Base-by-base conservation (phyloP, 2,888 invertebrate genomes). In the Bellardia bayeri region DNA sequence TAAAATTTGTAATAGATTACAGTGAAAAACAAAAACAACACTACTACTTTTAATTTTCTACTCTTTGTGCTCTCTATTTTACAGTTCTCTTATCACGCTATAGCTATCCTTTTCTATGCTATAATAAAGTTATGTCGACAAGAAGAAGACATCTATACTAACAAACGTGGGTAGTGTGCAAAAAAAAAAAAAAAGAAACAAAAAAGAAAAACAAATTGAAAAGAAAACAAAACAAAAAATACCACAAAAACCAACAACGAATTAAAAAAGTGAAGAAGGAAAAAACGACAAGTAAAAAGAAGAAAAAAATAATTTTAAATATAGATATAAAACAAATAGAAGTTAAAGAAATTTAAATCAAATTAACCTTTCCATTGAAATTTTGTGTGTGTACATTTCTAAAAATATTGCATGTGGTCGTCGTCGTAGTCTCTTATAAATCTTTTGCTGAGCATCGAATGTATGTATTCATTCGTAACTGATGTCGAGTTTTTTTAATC, bases 1-100 rank as follows among this genome's bases (percentile, higher is more conserved):
- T 82, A 87, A 90, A 90, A 90, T 90, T 90, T 89, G 90, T 89
- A 90, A 87, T 89, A 89, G 90, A 90, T 87, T 88, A 49, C 33
- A 71, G 54, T 42, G 33, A 79, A 81, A 45, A 69, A 87, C 74
- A 85, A 84, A 40, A 87, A 87, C 61, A 87, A 82, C 75, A 68
- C 69, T n/a, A 75, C 76, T 72, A 42, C 51, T 54, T 64, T 76
- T 81, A 33, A 42, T 79, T 82, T 78, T 56, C 49, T 81, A 37
- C 64, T 68, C 76, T 76, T 72, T 74, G 64, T 80, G 83, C 78
- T 87, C 66, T 68, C 33, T 81, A 54, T 74, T 80, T 82, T 64
- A 74, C 51, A 86, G 71, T 82, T 86, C 63, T 74, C 69, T 64
- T 68, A 23, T 61, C 33, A 13, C 33, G 64, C 23, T 87, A 75